These are phyloP conservation scores for Alouatta palliata DNA, from an alignment of 2,113 vertebrate genomes.

Conservation along the genomic window DNA sequence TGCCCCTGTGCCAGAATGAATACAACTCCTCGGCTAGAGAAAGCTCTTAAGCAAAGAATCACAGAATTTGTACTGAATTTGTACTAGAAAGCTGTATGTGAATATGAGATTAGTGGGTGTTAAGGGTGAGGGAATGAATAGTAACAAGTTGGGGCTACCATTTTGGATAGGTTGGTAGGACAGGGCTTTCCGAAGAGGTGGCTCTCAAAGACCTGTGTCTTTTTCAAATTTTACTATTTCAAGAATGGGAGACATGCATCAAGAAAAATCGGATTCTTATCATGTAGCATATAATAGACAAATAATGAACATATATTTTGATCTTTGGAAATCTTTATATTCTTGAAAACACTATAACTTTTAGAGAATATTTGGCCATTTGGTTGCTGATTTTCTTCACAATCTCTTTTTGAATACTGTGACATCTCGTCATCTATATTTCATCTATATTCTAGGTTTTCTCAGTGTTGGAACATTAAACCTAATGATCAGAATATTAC, in stretches of 20 bases:
- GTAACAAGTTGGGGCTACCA: not conserved
- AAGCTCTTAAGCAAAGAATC: not conserved
- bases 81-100: not conserved
- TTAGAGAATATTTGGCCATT: not conserved
- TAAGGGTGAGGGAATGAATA: not conserved
- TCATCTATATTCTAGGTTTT: not conserved
- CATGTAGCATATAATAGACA: not conserved
- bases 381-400: not conserved
- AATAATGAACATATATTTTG: not conserved
- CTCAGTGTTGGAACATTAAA: not conserved
- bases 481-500: not conserved
- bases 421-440: not conserved
- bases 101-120: not conserved
- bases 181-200: not conserved
- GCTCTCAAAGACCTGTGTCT: not conserved
- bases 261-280: not conserved
- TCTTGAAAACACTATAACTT: not conserved
- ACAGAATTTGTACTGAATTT: not conserved
- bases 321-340: not conserved
- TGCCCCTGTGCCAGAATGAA: not conserved
- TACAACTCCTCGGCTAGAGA: not conserved
- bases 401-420: not conserved
- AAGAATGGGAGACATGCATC: not conserved
- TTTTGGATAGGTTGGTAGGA: not conserved
- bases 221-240: not conserved